A percentile compares a stretch with the other conserved stretches of the same genome.
phyloP scores from a whole-genome alignment of 1,140 invertebrate genomes.

The Meloidogyne hapla region DNA sequence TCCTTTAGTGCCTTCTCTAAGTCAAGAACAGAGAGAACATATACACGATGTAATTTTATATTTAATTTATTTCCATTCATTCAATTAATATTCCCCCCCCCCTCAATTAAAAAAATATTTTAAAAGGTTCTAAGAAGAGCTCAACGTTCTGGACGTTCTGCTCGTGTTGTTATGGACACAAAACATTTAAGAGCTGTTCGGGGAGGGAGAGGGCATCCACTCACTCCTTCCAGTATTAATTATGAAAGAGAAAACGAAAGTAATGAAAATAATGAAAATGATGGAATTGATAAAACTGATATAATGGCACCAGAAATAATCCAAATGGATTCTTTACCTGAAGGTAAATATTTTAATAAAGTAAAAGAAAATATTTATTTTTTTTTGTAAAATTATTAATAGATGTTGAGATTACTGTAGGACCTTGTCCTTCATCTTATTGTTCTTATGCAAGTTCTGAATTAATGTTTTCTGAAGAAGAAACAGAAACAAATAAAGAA shows the following conservation, averaged over 20 bases:
- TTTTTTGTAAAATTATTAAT: not conserved
- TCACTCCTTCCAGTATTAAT: not conserved
- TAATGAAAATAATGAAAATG: not conserved
- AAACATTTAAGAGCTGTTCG: slow-evolving; percentile 16
- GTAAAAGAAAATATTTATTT: too few relatives aligned
- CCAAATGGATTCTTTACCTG: slow-evolving; percentile 46
- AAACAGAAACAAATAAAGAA: slow-evolving; percentile 2
- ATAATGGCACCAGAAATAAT: slow-evolving; percentile 13
- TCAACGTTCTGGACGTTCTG: slow-evolving; percentile 30
- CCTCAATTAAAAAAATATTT: too few relatives aligned
- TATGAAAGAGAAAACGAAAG: not conserved
- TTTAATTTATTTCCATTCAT: not conserved
- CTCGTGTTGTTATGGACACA: slow-evolving; percentile 31
- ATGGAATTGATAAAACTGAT: not conserved
- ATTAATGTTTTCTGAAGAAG: slow-evolving; percentile 21
- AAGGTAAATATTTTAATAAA: slow-evolving; percentile 30
- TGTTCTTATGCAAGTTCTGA: slow-evolving; percentile 34
- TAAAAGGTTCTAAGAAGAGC: slow-evolving; percentile 34
- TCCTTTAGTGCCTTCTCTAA: slow-evolving; percentile 30
- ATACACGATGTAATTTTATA: slow-evolving; percentile 31
- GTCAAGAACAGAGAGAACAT: slow-evolving; percentile 35
- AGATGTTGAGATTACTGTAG: slow-evolving; percentile 39
- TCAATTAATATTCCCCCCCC: slow-evolving; percentile 11
- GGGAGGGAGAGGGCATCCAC: not conserved
- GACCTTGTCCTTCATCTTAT: slow-evolving; percentile 34